phyloP scores from a whole-genome alignment of 2,888 invertebrate genomes.

The Mimumesa dahlbomi region DNA sequence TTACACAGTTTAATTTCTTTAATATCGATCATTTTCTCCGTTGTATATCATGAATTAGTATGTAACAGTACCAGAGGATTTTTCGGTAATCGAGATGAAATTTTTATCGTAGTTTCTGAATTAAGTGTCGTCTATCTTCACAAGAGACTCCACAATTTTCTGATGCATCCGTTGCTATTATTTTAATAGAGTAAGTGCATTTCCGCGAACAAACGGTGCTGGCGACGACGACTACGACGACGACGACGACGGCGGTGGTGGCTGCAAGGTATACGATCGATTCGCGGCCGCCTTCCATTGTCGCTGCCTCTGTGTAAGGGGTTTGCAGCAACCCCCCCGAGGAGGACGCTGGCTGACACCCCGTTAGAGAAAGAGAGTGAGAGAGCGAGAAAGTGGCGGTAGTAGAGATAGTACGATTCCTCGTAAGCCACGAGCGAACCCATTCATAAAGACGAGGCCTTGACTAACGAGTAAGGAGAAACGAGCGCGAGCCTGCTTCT shows the following conservation, averaged over 20 bases:
- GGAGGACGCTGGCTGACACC: conserved; percentile 60
- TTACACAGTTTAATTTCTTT: too few relatives aligned
- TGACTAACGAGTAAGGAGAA: conserved; percentile 76
- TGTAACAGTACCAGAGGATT: too few relatives aligned
- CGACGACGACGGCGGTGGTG: conserved; percentile 54
- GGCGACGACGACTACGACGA: conserved; percentile 55
- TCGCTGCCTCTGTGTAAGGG: conserved; percentile 57
- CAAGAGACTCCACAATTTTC: not conserved
- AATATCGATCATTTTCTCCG: too few relatives aligned
- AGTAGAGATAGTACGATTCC: conserved; percentile 72
- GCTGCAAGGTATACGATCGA: conserved; percentile 61
- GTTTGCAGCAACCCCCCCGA: conserved; percentile 52
- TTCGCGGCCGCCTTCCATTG: conserved; percentile 69
- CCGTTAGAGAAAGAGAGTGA: conserved; percentile 52
- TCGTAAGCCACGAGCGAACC: conserved; percentile 70
- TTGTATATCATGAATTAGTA: too few relatives aligned
- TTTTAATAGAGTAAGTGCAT: conserved; percentile 22
- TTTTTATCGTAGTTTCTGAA: too few relatives aligned
- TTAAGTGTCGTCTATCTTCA: too few relatives aligned
- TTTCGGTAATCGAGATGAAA: too few relatives aligned
- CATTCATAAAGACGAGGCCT: conserved; percentile 77
- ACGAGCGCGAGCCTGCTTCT: conserved; percentile 56
- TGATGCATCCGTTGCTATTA: not conserved
- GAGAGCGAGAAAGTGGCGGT: conserved; percentile 63
- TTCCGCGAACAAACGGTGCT: conserved; percentile 43